Evolutionary conservation across 2,113 vertebrate species (phyloP), one percentile per base, ranked within the genome.

Genomic region (Rallus limicola): DNA sequence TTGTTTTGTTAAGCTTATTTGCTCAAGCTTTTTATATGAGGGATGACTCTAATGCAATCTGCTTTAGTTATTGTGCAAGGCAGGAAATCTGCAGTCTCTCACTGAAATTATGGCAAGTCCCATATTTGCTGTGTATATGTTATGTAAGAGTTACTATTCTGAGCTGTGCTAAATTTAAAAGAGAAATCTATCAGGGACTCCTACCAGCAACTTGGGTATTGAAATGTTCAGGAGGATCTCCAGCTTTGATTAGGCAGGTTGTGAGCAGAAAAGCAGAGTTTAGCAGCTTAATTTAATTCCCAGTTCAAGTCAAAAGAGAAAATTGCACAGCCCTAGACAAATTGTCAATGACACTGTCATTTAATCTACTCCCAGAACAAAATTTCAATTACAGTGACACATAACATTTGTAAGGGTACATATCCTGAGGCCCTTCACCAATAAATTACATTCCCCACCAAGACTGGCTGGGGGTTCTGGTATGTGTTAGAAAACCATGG

Each of bases 121-220:
- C n/a, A 5, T 83, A 76, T 96, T 92, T 92, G 87, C 80, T 94
- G 82, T 90, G 93, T 94, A 52, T 93, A 82, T 76, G 79, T 97
- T 96, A 96, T 82, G 91, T 95, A 96, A 97, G 90, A 93, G 91
- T 95, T 96, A 90, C 88, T 96, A 87, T 95, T 81, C 76, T 86
- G 62, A 59, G 90, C 84, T 70, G 46, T 76, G 79, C 82, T 94
- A 85, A 85, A 84, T 94, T 94, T 97, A 92, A 93, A 86, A 96
- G 70, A 92, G 48, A 95, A 93, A 96, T 92, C 82, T 95, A 88
- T 82, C 70, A 74, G 94, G 91, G 77, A 80, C 86, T 94, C 92
- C 65, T 87, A 91, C 86, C 59, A 93, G 83, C 59, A 94, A 59
- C 52, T 96, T 72, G 77, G 69, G 76, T 85, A 89, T 67, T 94